Evolutionary conservation across 2,888 invertebrate genomes (phyloP).

Genomic region (Geotrupes spiniger): DNA sequence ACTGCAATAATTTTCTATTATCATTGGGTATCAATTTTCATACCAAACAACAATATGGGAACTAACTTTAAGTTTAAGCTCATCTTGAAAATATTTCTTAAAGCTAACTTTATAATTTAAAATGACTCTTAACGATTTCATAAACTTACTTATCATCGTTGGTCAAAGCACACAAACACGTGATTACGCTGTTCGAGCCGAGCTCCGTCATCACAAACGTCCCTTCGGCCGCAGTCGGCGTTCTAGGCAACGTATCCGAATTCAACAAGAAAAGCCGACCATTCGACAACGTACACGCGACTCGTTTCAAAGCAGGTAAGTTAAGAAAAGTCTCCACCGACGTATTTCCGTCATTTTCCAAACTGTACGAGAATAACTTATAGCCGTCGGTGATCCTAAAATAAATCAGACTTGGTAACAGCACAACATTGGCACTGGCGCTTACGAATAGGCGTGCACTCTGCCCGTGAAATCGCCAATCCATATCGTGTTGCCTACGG

Average conservation of each 20-base stretch:
- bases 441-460: slow-evolving; percentile 76
- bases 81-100: too few species aligned
- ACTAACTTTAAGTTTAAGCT: not conserved
- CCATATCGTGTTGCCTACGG: slow-evolving; percentile 79
- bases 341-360: slow-evolving; percentile 66
- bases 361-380: slow-evolving; percentile 61
- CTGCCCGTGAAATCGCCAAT: slow-evolving; percentile 86
- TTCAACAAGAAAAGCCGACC: slow-evolving; percentile 75
- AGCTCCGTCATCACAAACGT: slow-evolving; percentile 77
- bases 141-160: slow-evolving; percentile 45
- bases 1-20: slow-evolving; percentile 43
- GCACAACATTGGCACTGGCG: slow-evolving; percentile 18
- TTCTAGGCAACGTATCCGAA: slow-evolving; percentile 58
- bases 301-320: slow-evolving; percentile 64
- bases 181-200: slow-evolving; percentile 66
- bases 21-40: not conserved
- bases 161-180: slow-evolving; percentile 64
- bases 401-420: slow-evolving; percentile 8
- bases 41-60: too few species aligned
- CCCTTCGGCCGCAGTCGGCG: slow-evolving; percentile 66
- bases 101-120: too few species aligned
- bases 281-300: slow-evolving; percentile 78
- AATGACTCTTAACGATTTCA: too few species aligned
- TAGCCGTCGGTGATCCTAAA: slow-evolving; percentile 56
- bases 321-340: slow-evolving; percentile 68